These are phyloP conservation scores for Micoletzkya japonica DNA, from an alignment of 2,888 invertebrate species.

Conservation along the genomic window DNA sequence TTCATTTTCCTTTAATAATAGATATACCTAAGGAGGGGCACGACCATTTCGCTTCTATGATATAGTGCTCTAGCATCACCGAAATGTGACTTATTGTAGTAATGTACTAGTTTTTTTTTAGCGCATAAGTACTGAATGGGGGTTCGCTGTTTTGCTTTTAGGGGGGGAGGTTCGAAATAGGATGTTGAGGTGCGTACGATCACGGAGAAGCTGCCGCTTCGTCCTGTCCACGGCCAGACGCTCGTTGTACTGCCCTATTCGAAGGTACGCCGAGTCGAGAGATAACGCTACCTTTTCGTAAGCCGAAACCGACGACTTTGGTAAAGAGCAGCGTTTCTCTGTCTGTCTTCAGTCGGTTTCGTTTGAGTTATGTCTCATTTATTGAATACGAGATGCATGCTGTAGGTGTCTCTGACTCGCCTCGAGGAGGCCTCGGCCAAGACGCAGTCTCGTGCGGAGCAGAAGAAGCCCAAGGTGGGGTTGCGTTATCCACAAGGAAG, in stretches of 20 bases:
- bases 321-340: neutral
- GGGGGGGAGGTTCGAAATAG: neutral
- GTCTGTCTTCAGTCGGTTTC: neutral
- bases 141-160: neutral
- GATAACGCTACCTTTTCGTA: constrained; percentile 68
- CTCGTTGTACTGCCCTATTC: constrained; percentile 93
- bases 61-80: too few relatives aligned
- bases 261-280: constrained; percentile 76
- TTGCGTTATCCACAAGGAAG: neutral
- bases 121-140: neutral
- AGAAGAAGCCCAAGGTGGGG: constrained; percentile 9
- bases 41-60: too few relatives aligned
- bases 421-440: constrained; percentile 55
- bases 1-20: too few relatives aligned
- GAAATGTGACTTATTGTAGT: too few relatives aligned
- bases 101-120: neutral
- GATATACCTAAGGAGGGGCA: too few relatives aligned
- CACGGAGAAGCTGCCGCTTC: constrained; percentile 88
- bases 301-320: constrained; percentile 11
- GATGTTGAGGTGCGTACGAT: constrained; percentile 72
- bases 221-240: constrained; percentile 88
- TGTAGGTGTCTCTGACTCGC: constrained; percentile 32
- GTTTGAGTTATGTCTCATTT: neutral
- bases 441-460: constrained; percentile 33
- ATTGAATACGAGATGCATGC: neutral